These are phyloP conservation scores for Campylomormyrus numenius DNA, from an alignment of 2,113 vertebrate species.

Conservation along the genomic window DNA sequence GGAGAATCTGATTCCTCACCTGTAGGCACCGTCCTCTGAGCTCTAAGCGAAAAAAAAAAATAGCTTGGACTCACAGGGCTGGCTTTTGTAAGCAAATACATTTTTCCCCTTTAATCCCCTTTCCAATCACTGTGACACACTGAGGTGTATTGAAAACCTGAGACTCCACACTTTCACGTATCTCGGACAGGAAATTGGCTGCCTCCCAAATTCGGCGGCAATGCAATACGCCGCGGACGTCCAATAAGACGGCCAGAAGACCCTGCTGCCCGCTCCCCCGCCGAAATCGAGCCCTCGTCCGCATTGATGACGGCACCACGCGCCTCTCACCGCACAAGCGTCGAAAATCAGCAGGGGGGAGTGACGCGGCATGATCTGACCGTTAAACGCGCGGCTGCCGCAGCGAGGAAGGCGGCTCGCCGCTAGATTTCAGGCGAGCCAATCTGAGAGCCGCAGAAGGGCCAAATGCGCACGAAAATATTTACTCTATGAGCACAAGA, in stretches of 20 bases:
- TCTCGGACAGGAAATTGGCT: constrained; percentile 4
- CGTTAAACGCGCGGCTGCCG: not conserved
- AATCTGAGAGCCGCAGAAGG: not conserved
- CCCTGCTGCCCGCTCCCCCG: not conserved
- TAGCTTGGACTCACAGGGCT: not conserved
- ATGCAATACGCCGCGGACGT: constrained; percentile 13
- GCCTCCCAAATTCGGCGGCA: constrained; percentile 14
- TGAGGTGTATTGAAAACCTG: constrained; percentile 9
- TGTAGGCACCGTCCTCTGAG: not conserved
- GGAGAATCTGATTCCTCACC: not conserved
- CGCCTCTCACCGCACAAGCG: not conserved
- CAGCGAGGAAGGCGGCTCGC: not conserved
- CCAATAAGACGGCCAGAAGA: constrained; percentile 11
- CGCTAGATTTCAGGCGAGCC: not conserved
- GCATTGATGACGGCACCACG: not conserved
- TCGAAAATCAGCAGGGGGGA: not conserved
- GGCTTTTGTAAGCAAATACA: constrained; percentile 11
- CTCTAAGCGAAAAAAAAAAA: not conserved
- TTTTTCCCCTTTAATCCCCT: constrained; percentile 8
- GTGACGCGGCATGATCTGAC: not conserved
- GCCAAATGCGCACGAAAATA: not conserved
- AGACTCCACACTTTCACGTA: not conserved
- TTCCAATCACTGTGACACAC: constrained; percentile 10
- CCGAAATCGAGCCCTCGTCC: not conserved
- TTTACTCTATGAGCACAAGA: not conserved